Percentiles rank a stretch among this genome's conserved stretches.
These are phyloP conservation scores for Phortica magna DNA, from an alignment of 2,888 invertebrate genomes.

Conservation along the genomic window DNA sequence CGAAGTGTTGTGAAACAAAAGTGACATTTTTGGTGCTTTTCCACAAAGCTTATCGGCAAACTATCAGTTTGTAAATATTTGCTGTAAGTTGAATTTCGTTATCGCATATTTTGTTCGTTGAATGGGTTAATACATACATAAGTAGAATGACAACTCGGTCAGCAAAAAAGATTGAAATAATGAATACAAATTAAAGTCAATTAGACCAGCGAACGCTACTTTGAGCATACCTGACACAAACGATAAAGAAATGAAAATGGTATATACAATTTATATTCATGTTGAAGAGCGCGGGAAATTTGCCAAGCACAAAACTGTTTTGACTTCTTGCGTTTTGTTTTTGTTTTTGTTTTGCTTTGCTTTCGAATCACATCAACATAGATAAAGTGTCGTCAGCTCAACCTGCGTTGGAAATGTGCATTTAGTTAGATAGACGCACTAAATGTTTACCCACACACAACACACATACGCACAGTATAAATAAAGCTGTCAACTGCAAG, in stretches of 20 bases:
- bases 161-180: no score
- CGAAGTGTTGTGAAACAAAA: background rate
- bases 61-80: constrained; percentile 8
- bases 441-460: background rate
- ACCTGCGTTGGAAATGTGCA: constrained; percentile 30
- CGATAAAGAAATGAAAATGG: no score
- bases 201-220: no score
- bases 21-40: background rate
- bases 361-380: background rate
- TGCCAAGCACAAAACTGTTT: no score
- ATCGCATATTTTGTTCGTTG: no score
- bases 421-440: background rate
- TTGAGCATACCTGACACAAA: no score
- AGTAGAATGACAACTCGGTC: background rate
- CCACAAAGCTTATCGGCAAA: background rate
- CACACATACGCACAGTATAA: background rate
- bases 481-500: background rate
- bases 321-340: no score
- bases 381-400: background rate
- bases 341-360: background rate
- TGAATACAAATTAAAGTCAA: no score
- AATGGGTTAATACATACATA: background rate
- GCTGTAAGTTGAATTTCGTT: background rate
- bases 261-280: no score
- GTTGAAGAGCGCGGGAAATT: no score